These are phyloP conservation scores for Mactra quadrangularis DNA, from an alignment of 1,140 invertebrate genomes.

Conservation along the genomic window DNA sequence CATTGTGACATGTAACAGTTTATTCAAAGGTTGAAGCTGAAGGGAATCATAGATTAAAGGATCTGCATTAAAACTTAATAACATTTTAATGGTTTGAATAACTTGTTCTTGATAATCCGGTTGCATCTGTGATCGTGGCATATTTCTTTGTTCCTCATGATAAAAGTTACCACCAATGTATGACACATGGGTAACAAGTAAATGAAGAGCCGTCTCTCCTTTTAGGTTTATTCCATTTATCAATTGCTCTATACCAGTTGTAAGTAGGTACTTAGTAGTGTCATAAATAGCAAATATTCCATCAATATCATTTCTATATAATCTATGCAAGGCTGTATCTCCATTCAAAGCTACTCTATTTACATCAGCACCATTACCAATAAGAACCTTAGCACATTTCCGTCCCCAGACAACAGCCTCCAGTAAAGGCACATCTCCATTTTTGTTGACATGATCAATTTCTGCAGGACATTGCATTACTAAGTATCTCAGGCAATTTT, in stretches of 20 bases:
- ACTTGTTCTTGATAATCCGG: conserved; percentile 78
- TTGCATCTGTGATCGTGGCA: conserved; percentile 69
- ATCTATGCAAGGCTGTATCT: conserved; percentile 79
- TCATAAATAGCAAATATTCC: conserved; percentile 79
- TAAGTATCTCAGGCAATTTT: conserved; percentile 75
- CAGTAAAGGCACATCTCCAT: conserved; percentile 78
- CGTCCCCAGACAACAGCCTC: conserved; percentile 79
- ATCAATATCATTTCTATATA: conserved; percentile 79
- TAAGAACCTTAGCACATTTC: conserved; percentile 73
- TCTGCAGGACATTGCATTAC: conserved; percentile 70
- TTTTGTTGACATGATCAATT: conserved; percentile 70
- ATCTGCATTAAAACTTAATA: conserved; percentile 80
- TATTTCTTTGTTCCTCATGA: conserved; percentile 60
- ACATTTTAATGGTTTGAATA: conserved; percentile 70
- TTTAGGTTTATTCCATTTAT: conserved; percentile 74
- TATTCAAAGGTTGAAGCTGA: conserved; percentile 74
- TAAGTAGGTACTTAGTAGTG: conserved; percentile 79
- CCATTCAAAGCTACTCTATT: conserved; percentile 69
- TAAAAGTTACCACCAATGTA: conserved; percentile 75
- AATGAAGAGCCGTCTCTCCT: conserved; percentile 79
- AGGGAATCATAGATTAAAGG: conserved; percentile 71
- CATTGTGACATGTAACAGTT: conserved; percentile 78
- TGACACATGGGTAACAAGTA: conserved; percentile 78
- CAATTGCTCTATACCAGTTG: conserved; percentile 80
- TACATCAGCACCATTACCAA: conserved; percentile 78